Conservation (phyloP, 1,140 invertebrate species). For the Stenopsyche tienmushanensis region DNA sequence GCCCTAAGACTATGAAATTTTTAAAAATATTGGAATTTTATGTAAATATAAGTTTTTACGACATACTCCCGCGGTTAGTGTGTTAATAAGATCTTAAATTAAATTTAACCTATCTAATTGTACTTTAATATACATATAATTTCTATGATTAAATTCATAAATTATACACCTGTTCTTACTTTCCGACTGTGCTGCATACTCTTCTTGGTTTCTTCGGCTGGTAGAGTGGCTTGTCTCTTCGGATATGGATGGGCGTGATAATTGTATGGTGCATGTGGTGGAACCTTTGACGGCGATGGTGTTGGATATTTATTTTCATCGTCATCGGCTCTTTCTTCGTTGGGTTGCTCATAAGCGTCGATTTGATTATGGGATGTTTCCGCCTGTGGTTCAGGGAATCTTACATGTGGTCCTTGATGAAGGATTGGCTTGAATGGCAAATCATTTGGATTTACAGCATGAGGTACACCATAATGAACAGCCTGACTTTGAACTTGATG, state of each 20-base stretch:
- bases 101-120: not conserved
- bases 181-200: conserved; percentile 20
- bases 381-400: conserved; percentile 2
- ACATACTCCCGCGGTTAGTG: too few relatives aligned
- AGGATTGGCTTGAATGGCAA: not conserved
- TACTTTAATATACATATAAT: not conserved
- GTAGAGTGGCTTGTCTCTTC: conserved; percentile 32
- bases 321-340: conserved; percentile 16
- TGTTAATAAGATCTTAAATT: too few relatives aligned
- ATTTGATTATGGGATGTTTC: too few relatives aligned
- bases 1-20: too few relatives aligned
- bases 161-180: conserved; percentile 19
- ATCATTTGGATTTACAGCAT: not conserved
- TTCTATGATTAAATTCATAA: too few relatives aligned
- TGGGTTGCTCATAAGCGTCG: not conserved
- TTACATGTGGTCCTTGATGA: not conserved
- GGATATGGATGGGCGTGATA: conserved; percentile 37
- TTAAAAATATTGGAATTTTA: too few relatives aligned
- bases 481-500: conserved; percentile 1
- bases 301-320: conserved; percentile 15
- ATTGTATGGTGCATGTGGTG: conserved; percentile 22
- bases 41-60: too few relatives aligned
- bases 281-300: conserved; percentile 14
- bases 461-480: not conserved
- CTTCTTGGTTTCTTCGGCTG: conserved; percentile 26